Conservation (phyloP, 2,113 vertebrate genomes). For the Prietella phreatophila region DNA sequence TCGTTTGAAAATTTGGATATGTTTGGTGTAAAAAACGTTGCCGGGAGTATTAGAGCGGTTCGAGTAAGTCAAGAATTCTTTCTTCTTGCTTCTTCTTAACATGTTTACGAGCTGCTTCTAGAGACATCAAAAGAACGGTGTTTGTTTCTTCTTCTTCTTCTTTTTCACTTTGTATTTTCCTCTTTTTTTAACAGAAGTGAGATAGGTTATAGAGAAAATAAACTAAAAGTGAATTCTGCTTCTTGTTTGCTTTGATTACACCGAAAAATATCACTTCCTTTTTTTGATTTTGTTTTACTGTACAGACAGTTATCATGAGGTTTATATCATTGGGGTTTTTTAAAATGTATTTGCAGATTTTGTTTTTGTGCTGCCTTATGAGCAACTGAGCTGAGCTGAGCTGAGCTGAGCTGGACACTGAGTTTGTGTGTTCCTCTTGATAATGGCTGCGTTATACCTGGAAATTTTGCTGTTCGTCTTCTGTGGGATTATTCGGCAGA, state of each 20-base stretch:
- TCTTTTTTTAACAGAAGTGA: conserved; percentile 29
- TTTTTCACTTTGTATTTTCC: not conserved
- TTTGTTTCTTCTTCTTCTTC: conserved; percentile 7
- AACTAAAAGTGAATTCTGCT: not conserved
- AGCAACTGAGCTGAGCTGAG: conserved; percentile 15
- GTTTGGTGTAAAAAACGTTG: not conserved
- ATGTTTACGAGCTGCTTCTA: not conserved
- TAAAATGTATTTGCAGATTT: conserved; percentile 9
- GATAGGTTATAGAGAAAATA: conserved; percentile 23
- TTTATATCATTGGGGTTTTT: no score
- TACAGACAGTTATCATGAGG: not conserved
- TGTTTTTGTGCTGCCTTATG: conserved; percentile 11
- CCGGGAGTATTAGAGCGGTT: not conserved
- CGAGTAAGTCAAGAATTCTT: conserved; percentile 7
- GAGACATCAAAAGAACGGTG: not conserved
- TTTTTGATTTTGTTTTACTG: not conserved
- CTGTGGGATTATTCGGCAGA: conserved; percentile 38
- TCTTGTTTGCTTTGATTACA: not conserved
- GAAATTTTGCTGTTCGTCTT: conserved; percentile 29
- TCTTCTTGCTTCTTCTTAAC: not conserved
- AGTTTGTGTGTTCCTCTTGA: not conserved
- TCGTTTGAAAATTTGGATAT: conserved; percentile 16
- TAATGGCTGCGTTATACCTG: conserved; percentile 29
- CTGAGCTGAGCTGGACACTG: conserved; percentile 19
- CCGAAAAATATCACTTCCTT: not conserved